Evolutionary conservation across 2,113 vertebrate genomes (phyloP), one percentile per base, ranked within the genome.

Genomic region (Parotia lawesii): DNA sequence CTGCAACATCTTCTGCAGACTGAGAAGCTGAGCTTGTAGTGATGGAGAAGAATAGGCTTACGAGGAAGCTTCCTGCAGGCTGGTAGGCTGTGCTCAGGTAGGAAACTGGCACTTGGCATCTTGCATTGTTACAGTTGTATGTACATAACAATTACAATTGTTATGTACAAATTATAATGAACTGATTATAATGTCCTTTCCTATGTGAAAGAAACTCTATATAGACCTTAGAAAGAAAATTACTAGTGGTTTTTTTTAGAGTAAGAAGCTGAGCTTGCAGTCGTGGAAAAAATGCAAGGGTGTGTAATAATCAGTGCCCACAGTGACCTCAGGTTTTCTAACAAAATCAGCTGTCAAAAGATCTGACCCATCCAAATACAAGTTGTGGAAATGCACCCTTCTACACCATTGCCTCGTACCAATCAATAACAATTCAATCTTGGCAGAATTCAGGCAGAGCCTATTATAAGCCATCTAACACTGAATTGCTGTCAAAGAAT

Each of bases 401-500:
- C 80, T 95, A 95, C 87, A 91, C 66, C 79, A 89, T 83, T 87
- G 96, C 94, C 28, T 95, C 42, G 4, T 82, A 90, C 54, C 82
- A 91, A 96, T 95, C 76, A 96, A 95, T 93, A 96, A 73, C 78
- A 93, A 96, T 92, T 85, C 95, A 95, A 79, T 93, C 78, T 85
- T 87, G 87, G 76, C 80, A 96, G 93, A 87, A 96, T 94, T 89
- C 88, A 95, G 89, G 51, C 65, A 94, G 47, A 94, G 65, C 45
- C 69, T 95, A 74, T 95, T 85, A 94, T 75, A 74, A 78, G 24
- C 50, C 86, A 93, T 73, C 76, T 57, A 77, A 79, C 95, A 92
- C 81, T 89, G 93, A 95, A 85, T 89, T 94, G 94, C 86, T 96
- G 79, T 87, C 70, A 92, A 87, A 75, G 77, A 96, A 96, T 90